Percentiles rank a stretch among this genome's conserved stretches.
phyloP scores from a whole-genome alignment of 2,113 vertebrate genomes.

The Chrysochloris asiatica region DNA sequence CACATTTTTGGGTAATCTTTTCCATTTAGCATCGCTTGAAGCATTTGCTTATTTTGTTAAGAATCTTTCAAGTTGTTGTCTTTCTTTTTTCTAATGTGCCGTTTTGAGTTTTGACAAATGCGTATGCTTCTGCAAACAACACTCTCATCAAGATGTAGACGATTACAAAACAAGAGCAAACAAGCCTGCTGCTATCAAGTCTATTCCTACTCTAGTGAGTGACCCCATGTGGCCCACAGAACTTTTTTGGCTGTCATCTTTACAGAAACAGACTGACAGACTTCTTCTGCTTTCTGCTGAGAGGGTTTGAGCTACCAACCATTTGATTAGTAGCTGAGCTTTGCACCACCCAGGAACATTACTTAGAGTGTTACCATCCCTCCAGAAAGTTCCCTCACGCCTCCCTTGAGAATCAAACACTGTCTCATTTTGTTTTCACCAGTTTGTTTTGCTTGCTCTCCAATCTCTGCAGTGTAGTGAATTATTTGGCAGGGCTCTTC shows the following conservation, averaged over 20 bases:
- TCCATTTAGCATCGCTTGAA: background rate
- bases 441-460: background rate
- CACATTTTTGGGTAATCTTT: rapidly evolving
- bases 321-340: too few species aligned
- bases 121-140: background rate
- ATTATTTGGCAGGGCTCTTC: too few species aligned
- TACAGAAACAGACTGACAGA: background rate
- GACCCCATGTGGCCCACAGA: background rate
- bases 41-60: rapidly evolving
- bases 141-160: background rate
- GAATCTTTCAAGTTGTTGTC: background rate
- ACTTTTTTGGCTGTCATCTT: background rate
- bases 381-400: background rate
- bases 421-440: background rate
- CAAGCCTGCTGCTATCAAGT: background rate
- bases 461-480: background rate
- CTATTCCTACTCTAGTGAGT: background rate
- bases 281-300: background rate
- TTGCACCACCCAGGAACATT: background rate
- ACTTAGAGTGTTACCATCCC: background rate
- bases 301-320: too few species aligned
- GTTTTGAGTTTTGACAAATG: background rate
- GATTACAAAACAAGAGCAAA: background rate
- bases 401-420: background rate
- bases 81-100: background rate